These are phyloP conservation scores for Tribolium freemani DNA, from an alignment of 2,888 invertebrate genomes.

Conservation along the genomic window DNA sequence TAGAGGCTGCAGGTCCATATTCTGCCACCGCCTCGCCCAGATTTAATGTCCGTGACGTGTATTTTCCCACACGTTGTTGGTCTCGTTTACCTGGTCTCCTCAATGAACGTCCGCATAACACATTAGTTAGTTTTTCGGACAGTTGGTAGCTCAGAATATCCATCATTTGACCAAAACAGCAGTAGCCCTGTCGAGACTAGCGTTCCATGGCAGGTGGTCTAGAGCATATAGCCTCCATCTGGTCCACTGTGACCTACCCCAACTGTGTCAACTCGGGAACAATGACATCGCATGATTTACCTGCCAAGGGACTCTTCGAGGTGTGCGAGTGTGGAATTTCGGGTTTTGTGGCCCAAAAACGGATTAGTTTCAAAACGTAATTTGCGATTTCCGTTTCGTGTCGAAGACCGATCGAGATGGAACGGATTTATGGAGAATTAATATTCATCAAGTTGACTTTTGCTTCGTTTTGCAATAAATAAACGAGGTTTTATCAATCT, in stretches of 20 bases:
- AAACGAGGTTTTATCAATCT: slow-evolving; percentile 7
- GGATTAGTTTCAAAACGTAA: slow-evolving; percentile 51
- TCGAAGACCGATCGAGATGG: background rate
- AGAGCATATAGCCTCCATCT: slow-evolving; percentile 41
- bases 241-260: slow-evolving; percentile 63
- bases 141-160: slow-evolving; percentile 64
- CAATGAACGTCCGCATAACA: slow-evolving; percentile 56
- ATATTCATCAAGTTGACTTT: slow-evolving; percentile 12
- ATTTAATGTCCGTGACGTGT: slow-evolving; percentile 24
- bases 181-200: slow-evolving; percentile 50
- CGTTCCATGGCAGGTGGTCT: slow-evolving; percentile 34
- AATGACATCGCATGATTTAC: slow-evolving; percentile 61
- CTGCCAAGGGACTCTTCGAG: slow-evolving; percentile 47
- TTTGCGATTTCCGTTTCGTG: slow-evolving; percentile 52
- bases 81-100: slow-evolving; percentile 53
- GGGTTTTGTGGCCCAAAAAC: slow-evolving; percentile 49
- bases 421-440: slow-evolving; percentile 23
- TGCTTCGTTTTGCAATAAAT: slow-evolving; percentile 11
- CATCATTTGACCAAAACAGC: slow-evolving; percentile 66
- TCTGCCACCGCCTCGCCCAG: slow-evolving; percentile 12
- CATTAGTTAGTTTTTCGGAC: slow-evolving; percentile 64
- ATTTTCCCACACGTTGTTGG: slow-evolving; percentile 51
- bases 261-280: slow-evolving; percentile 62
- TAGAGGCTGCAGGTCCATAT: slow-evolving; percentile 4
- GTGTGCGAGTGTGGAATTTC: slow-evolving; percentile 46